Evolutionary conservation across 1,140 invertebrate species (phyloP), one percentile per base, ranked within the genome.

Genomic region (Halesus radiatus): DNA sequence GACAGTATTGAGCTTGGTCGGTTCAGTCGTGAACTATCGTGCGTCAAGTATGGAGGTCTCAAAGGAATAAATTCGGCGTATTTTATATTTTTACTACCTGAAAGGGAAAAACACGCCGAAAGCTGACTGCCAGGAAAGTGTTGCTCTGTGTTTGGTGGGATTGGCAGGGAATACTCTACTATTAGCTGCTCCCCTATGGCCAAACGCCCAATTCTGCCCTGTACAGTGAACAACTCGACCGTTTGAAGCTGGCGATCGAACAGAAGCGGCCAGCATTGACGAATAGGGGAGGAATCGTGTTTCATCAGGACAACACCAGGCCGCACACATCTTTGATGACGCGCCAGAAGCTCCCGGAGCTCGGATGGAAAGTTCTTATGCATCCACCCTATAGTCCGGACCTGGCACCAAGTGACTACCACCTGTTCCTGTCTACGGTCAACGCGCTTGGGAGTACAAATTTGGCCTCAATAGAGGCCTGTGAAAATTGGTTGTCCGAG

Each of bases 1-100:
- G 22, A 74, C 50, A 74, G 32, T 54, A 74, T 53, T 74, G 22
- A 5, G 75, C 79, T 84, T 87, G 60, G 84, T 86, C 64, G 64
- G 64, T 74, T 53, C 6, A 62, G 80, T 37, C 83, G 77, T 45
- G 80, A 83, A 54, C 58, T 62, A 62, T 62, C 58, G 58, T 4
- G 18, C 58, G 58, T 62, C 58, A 16, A 62, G 58, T 62, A 62
- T 62, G 58, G 58, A 62, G 58, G 58, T 62, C 58, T 62, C 58
- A 62, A 62, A 62, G 58, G 58, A 62, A 62, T 3, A 62, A 62
- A 62, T 62, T 62, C 58, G 58, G n/a, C n/a, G n/a, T n/a, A n/a
- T n/a, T n/a, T n/a, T n/a, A n/a, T n/a, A n/a, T n/a, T n/a, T n/a
- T n/a, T n/a, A n/a, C n/a, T n/a, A n/a, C n/a, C n/a, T n/a, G n/a